Percentiles rank a stretch among this genome's conserved stretches.
Evolutionary conservation across 2,113 vertebrate genomes (phyloP).

Genomic region (Halichoerus grypus): DNA sequence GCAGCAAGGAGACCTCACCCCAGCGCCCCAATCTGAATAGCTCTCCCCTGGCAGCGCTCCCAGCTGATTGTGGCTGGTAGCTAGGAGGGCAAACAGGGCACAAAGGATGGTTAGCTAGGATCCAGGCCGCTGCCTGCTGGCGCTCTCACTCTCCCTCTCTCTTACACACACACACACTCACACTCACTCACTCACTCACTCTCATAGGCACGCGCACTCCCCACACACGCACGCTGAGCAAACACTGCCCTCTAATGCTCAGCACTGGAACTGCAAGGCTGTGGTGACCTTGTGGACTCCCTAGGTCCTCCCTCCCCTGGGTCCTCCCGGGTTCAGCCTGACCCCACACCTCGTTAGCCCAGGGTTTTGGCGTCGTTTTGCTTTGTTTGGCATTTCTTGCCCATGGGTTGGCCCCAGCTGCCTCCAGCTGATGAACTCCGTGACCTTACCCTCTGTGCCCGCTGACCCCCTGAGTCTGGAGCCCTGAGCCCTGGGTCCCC

Average conservation of each 20-base stretch:
- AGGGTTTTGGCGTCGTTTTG: not conserved
- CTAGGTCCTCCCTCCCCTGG: too few relatives aligned
- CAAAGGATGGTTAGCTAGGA: not conserved
- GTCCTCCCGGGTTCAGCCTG: not conserved
- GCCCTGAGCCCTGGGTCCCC: not conserved
- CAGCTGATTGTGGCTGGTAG: not conserved
- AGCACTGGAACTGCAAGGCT: not conserved
- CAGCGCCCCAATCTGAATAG: not conserved
- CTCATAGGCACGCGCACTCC: accelerated
- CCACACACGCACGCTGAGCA: accelerated
- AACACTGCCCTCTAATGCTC: slow-evolving; percentile 45
- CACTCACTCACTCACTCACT: too few relatives aligned
- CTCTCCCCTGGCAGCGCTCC: accelerated
- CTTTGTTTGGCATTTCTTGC: not conserved
- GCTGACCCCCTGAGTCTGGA: not conserved
- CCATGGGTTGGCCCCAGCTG: not conserved
- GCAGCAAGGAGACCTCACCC: not conserved
- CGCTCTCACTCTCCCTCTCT: too few relatives aligned
- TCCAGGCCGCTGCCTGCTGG: not conserved
- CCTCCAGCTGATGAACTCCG: not conserved
- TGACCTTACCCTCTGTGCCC: not conserved
- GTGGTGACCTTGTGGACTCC: accelerated
- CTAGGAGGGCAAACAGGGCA: not conserved
- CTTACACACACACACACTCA: accelerated
- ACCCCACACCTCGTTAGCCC: not conserved